Base-by-base conservation (phyloP, 2,797 vertebrate genomes). In the Ctenopoma kingsleyae region DNA sequence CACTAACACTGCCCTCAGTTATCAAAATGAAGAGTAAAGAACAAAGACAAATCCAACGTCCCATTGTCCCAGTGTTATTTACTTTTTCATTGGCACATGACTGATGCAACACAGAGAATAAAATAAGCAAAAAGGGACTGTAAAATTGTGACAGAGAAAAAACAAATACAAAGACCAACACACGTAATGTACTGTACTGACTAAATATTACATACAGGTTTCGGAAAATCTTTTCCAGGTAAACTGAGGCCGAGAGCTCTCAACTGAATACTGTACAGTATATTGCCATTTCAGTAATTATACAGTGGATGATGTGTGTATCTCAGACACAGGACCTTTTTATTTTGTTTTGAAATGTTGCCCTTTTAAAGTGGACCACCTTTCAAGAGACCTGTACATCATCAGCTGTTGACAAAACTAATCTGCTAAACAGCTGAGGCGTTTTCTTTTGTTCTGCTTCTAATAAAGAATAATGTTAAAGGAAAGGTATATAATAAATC, bases 91-190 rank as follows among this genome's bases (percentile, higher is more conserved):
- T 32, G 30, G n/a, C 8, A 5, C 35, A 30, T 65, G 41, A 60
- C 49, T 78, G 51, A 76, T 67, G 68, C 67, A 81, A 67, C 66
- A 74, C 35, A 71, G 41, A 61, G 48, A 68, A 56, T 27, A 38
- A 10, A 54, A 67, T 57, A 77, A 46, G 8, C 64, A 47, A 13
- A 13, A 9, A 49, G 44, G 22, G 52, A 44, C 23, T 17, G 44
- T 9, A 56, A 49, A 54, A 60, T 13, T 56, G 32, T 22, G 40
- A 67, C n/a, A 15, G 30, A 4, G 17, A 6, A 49, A 19, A 51
- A 22, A 73, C 7, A 41, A 53, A 72, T 12, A 20, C 20, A 36
- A 30, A 56, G 48, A 51, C 47, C 13, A 54, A 9, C 46, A 41
- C 25, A 4, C 13, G 49, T 2, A 12, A 2, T 2, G 4, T 20